Evolutionary conservation across 1,140 invertebrate species (phyloP), one percentile per base, ranked within the genome.

Genomic region (Pseudomyrmex gracilis): DNA sequence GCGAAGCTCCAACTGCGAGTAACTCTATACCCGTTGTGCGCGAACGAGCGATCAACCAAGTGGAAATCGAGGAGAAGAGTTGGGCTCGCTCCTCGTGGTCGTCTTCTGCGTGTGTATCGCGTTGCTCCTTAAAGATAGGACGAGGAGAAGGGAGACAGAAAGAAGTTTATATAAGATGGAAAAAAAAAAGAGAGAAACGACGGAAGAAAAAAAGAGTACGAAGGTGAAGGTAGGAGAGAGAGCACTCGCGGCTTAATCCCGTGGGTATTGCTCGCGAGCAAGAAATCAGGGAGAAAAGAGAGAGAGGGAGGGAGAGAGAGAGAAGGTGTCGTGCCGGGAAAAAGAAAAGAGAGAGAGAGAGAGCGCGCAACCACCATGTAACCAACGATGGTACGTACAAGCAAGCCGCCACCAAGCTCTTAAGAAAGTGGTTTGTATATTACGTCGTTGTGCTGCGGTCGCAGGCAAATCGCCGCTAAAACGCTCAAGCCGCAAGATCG

Each of bases 391-490:
- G 51, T 85, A 63, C 51, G 57, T 87, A 89, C 85, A 89, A 86
- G 85, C 76, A 66, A 87, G 84, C 86, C 67, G 76, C 86, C 71
- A 86, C 83, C 85, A 76, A 77, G 86, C 80, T 83, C 86, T 93
- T 93, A 92, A 92, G 90, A 91, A 91, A 93, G 90, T 91, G 92
- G 90, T 92, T 93, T 90, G 92, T 90, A 91, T 90, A 93, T 92
- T 92, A 93, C 92, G 87, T 92, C 89, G 91, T 93, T 92, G 88
- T 88, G 85, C 88, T 93, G 93, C 89, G 93, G 93, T 94, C 87
- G 82, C 86, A 90, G 89, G 92, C 92, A 93, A 93, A 93, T 92
- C 90, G 92, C 89, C 86, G 90, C 89, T 93, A 93, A 93, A 94
- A 92, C 87, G 90, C 87, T 88, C 85, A 90, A 84, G 90, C 91